Conservation (phyloP, 2,113 vertebrate species). For the Marmota monax region DNA sequence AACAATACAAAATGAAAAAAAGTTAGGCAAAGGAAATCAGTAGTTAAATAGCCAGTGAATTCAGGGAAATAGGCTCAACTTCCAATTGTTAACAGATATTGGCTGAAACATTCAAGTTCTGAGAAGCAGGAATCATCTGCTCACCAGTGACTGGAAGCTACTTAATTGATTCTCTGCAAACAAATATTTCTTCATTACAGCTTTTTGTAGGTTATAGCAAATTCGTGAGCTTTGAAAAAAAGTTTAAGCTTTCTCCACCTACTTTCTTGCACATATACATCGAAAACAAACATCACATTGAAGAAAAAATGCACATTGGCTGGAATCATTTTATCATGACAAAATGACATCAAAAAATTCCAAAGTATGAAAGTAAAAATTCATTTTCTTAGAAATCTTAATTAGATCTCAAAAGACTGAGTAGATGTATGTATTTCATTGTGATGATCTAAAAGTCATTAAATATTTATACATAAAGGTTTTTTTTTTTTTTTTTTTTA, state of each 20-base stretch:
- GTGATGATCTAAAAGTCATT: not conserved
- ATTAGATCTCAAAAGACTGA: not conserved
- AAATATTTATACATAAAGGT: not conserved
- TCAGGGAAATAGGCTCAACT: not conserved
- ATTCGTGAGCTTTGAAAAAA: not conserved
- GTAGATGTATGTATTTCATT: not conserved
- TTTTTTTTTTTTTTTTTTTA: not conserved
- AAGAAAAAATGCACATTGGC: not conserved
- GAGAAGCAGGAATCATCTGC: not conserved
- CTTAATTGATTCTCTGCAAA: not conserved
- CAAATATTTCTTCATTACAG: not conserved
- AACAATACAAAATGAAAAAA: not conserved
- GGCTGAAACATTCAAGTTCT: not conserved
- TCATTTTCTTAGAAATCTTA: constrained; percentile 7
- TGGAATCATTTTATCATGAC: not conserved
- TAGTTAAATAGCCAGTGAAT: not conserved
- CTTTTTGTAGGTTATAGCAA: not conserved
- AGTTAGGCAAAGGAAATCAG: not conserved
- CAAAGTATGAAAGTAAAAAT: not conserved
- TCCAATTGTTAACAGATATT: not conserved
- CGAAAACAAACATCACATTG: not conserved
- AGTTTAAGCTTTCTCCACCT: not conserved
- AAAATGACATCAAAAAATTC: not conserved
- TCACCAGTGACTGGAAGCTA: not conserved
- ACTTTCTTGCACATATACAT: not conserved